A percentile compares a stretch with the other conserved stretches of the same genome.
Conservation (phyloP, 2,888 invertebrate species). For the Brenthis hecate region DNA sequence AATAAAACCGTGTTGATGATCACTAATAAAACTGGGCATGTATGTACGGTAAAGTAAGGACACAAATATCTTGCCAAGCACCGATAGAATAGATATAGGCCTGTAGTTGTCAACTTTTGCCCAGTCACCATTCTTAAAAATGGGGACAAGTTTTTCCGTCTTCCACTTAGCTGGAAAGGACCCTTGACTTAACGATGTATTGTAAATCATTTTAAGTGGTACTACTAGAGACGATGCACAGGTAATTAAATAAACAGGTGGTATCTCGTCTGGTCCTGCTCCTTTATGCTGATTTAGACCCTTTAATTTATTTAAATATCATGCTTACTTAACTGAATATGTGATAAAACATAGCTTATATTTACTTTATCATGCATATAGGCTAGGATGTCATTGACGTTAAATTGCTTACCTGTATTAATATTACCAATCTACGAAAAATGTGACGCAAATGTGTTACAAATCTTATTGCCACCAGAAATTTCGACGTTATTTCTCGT, state of each 20-base stretch:
- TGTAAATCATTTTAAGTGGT: conserved; percentile 5
- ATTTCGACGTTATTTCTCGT: neutral
- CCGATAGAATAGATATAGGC: too few relatives aligned
- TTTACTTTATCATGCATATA: too few relatives aligned
- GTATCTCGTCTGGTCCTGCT: conserved; percentile 6
- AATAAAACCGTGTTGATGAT: conserved; percentile 5
- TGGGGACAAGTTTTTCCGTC: conserved; percentile 25
- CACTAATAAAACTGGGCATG: neutral
- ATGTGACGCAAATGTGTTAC: neutral
- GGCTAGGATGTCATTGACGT: too few relatives aligned
- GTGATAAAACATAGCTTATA: too few relatives aligned
- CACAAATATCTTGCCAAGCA: too few relatives aligned
- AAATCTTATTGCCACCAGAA: conserved; percentile 1
- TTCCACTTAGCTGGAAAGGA: conserved; percentile 6
- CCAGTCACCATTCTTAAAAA: conserved; percentile 11
- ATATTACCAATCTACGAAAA: neutral
- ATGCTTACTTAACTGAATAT: neutral
- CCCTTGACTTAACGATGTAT: neutral
- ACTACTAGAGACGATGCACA: neutral
- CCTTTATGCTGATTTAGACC: too few relatives aligned
- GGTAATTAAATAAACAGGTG: conserved; percentile 6
- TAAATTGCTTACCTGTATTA: too few relatives aligned
- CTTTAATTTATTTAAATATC: too few relatives aligned
- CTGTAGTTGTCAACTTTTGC: conserved; percentile 4
- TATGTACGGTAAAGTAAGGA: too few relatives aligned